Conservation (phyloP, 2,888 invertebrate species). For the Dynastes grantii region DNA sequence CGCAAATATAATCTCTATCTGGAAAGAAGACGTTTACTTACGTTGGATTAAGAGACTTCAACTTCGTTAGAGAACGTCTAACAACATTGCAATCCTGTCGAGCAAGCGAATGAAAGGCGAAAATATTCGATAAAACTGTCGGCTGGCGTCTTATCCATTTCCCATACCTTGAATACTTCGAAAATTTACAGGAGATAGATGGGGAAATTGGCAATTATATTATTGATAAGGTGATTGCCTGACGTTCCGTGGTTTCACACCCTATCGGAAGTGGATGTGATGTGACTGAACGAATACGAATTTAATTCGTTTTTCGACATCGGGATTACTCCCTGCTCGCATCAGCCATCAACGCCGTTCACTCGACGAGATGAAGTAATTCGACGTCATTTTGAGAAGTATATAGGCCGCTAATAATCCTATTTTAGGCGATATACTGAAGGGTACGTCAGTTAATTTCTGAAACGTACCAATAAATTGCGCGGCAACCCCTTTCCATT, state of each 20-base stretch:
- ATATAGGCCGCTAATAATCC: neutral
- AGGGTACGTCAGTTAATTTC: neutral
- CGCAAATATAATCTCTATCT: too few species aligned
- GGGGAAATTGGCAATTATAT: conserved; percentile 54
- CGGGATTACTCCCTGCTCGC: conserved; percentile 2
- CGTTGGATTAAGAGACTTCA: too few species aligned
- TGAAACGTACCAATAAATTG: neutral
- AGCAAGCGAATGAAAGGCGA: too few species aligned
- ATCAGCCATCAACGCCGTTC: neutral
- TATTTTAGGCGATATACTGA: neutral
- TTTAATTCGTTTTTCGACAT: conserved; percentile 42
- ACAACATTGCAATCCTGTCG: conserved; percentile 1
- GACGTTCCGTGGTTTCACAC: conserved; percentile 43
- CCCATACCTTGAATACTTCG: conserved; percentile 47
- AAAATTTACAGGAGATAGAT: conserved; percentile 53
- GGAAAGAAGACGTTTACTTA: too few species aligned
- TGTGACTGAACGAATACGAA: conserved; percentile 41
- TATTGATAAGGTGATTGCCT: conserved; percentile 53
- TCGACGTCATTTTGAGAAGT: neutral
- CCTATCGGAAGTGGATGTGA: conserved; percentile 44
- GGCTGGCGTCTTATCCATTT: conserved; percentile 47
- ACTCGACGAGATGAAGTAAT: conserved; percentile 3
- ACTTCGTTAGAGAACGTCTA: too few species aligned
- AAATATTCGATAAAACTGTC: conserved; percentile 36
- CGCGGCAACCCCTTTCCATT: neutral